Conservation (phyloP, 2,113 vertebrate species). For the Anoplopoma fimbria region DNA sequence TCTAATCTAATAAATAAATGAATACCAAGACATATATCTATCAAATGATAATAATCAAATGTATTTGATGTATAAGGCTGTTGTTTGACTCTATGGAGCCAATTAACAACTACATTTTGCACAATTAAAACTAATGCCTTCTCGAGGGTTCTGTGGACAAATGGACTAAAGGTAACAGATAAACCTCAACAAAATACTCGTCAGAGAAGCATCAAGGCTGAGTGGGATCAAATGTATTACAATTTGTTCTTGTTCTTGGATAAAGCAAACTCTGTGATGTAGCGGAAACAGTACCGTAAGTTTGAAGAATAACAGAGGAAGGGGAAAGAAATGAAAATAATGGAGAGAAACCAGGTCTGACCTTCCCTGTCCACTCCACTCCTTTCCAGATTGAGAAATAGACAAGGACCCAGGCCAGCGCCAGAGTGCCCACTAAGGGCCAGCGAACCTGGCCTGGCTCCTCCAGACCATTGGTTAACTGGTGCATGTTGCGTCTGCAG, state of each 20-base stretch:
- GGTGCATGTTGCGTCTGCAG: conserved; percentile 91
- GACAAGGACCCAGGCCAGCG: conserved; percentile 91
- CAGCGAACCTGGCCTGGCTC: conserved; percentile 89
- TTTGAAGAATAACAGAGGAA: neutral
- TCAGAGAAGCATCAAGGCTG: neutral
- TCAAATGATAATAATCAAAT: neutral
- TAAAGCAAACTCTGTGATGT: neutral
- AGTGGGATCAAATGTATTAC: neutral
- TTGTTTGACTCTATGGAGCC: neutral
- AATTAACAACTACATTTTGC: too few relatives aligned
- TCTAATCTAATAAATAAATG: neutral
- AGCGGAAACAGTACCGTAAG: neutral
- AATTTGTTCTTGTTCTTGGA: neutral
- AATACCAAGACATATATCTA: neutral
- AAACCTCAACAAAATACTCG: neutral
- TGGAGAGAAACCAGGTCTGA: conserved; percentile 51
- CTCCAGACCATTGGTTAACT: conserved; percentile 87
- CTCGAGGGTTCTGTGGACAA: neutral
- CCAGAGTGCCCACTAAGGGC: conserved; percentile 90
- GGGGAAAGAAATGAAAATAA: neutral
- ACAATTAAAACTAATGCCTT: neutral
- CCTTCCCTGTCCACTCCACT: conserved; percentile 95
- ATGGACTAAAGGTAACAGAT: neutral
- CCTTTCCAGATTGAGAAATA: conserved; percentile 97
- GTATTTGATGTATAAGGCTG: neutral